Conservation (phyloP, 2,797 vertebrate species). For the Macrochelys suwanniensis region DNA sequence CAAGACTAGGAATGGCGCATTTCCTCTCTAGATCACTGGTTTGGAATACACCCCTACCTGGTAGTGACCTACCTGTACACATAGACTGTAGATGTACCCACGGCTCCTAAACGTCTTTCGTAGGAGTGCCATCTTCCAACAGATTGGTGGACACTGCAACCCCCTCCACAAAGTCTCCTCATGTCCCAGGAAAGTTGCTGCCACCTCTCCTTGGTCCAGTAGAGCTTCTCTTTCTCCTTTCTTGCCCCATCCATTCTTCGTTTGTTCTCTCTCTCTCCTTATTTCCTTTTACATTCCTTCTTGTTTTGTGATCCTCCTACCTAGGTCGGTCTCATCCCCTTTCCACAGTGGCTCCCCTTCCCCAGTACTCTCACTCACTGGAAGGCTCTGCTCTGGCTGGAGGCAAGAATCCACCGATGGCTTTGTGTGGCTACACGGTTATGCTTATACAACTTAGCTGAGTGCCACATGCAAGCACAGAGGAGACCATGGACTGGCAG, state of each 20-base stretch:
- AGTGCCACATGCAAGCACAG: neutral
- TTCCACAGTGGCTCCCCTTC: neutral
- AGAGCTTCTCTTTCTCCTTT: neutral
- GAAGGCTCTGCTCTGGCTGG: neutral
- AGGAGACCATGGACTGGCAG: neutral
- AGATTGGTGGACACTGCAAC: neutral
- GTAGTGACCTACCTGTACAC: neutral
- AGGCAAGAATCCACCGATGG: neutral
- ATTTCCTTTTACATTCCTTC: neutral
- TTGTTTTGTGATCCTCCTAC: neutral
- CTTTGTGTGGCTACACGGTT: neutral
- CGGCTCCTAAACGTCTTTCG: neutral
- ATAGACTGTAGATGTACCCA: neutral
- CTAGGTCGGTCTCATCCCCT: neutral
- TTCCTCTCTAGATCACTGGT: neutral
- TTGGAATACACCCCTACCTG: neutral
- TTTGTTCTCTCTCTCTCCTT: neutral
- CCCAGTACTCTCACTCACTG: neutral
- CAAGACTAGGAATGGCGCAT: accelerated
- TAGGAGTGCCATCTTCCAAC: neutral
- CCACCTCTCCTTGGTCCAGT: neutral
- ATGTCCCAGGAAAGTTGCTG: neutral
- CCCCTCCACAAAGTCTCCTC: neutral
- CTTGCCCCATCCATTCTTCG: neutral
- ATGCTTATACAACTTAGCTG: neutral